These are phyloP conservation scores for Dicerorhinus sumatrensis DNA, from an alignment of 2,113 vertebrate genomes.

Conservation along the genomic window DNA sequence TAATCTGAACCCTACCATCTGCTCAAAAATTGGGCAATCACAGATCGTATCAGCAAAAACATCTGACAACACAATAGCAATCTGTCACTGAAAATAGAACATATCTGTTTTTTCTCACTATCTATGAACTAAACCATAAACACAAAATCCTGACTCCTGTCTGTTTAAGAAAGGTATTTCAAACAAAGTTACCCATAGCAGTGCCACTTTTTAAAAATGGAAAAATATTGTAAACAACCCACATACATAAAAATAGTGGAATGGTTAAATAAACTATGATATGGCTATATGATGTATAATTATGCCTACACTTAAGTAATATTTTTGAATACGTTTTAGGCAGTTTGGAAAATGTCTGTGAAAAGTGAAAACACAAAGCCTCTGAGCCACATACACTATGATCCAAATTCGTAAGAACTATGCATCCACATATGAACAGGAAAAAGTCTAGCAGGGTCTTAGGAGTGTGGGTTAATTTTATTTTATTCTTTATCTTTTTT, in stretches of 20 bases:
- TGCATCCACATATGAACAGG: not conserved
- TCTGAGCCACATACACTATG: not conserved
- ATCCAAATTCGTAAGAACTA: not conserved
- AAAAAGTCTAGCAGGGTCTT: not conserved
- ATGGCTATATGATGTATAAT: not conserved
- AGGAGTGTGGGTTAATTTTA: not conserved
- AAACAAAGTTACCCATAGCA: not conserved
- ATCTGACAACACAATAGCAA: constrained; percentile 8
- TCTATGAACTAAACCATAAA: constrained; percentile 35
- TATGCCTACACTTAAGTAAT: not conserved
- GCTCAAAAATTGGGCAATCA: not conserved
- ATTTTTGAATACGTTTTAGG: not conserved
- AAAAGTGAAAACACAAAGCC: constrained; percentile 24
- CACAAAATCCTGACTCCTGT: not conserved
- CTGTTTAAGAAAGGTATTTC: constrained; percentile 22
- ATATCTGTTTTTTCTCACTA: not conserved
- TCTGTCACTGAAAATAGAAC: constrained; percentile 34
- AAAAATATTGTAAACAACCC: constrained; percentile 7
- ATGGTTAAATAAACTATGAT: not conserved
- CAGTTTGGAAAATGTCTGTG: not conserved
- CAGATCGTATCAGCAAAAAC: not conserved
- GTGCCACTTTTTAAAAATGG: not conserved
- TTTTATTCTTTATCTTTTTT: not conserved
- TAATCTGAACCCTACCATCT: not conserved
- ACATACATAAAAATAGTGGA: not conserved